phyloP scores from a whole-genome alignment of 2,888 invertebrate genomes.

The Zaprionus lineosus region DNA sequence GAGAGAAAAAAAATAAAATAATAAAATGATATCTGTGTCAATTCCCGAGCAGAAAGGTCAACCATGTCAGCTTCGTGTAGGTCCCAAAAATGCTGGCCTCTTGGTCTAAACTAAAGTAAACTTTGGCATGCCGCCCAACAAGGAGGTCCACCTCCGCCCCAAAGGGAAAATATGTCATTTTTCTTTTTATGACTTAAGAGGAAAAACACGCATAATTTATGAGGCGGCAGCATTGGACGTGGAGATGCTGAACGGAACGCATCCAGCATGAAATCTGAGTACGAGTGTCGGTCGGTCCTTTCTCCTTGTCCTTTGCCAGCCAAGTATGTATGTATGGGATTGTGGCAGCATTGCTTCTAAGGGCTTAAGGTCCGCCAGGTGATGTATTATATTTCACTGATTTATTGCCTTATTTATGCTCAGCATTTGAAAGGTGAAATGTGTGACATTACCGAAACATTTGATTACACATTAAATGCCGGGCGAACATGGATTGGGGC shows the following conservation, averaged over 20 bases:
- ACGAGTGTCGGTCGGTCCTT: slow-evolving; percentile 7
- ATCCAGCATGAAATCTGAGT: slow-evolving; percentile 54
- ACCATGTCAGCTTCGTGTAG: slow-evolving; percentile 1
- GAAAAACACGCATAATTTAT: slow-evolving; percentile 68
- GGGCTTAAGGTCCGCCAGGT: slow-evolving; percentile 38
- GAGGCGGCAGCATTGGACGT: slow-evolving; percentile 32
- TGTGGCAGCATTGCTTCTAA: slow-evolving; percentile 1
- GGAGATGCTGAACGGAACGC: slow-evolving; percentile 27
- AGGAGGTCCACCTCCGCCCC: slow-evolving; percentile 8
- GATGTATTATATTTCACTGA: slow-evolving; percentile 74
- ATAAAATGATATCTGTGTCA: slow-evolving; percentile 13
- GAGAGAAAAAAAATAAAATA: slow-evolving; percentile 22
- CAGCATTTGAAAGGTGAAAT: slow-evolving; percentile 44
- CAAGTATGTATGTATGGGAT: slow-evolving; percentile 11
- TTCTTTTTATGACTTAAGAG: slow-evolving; percentile 46
- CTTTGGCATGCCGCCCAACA: slow-evolving; percentile 43
- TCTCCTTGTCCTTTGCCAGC: background rate
- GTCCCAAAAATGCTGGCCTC: slow-evolving; percentile 40
- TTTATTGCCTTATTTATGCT: slow-evolving; percentile 70
- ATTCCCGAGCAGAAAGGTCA: slow-evolving; percentile 5
- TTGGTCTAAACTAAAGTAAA: slow-evolving; percentile 36
- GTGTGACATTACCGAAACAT: slow-evolving; percentile 43
- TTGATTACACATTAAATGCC: slow-evolving; percentile 52
- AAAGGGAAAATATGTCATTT: slow-evolving; percentile 71
- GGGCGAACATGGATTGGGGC: background rate